Evolutionary conservation across 2,888 invertebrate species (phyloP).

Genomic region (Drosophila bunnanda): DNA sequence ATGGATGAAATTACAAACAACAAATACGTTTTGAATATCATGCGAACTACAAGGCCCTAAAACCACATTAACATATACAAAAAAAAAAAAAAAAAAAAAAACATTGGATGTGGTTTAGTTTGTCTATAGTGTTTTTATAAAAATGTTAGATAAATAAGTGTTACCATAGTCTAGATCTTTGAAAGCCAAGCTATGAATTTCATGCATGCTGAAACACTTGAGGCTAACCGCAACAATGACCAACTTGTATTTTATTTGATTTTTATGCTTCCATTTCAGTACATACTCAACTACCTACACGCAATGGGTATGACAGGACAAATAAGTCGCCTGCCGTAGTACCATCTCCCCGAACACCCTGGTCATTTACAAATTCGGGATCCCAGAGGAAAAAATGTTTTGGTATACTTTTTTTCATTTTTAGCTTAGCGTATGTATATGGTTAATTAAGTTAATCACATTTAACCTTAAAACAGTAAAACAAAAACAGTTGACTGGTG

Average conservation of each 20-base stretch:
- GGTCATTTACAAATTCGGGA: conserved; percentile 79
- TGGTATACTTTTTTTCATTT: conserved; percentile 58
- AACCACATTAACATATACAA: no score
- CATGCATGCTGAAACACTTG: no score
- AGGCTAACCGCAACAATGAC: no score
- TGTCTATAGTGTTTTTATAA: no score
- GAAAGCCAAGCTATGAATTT: no score
- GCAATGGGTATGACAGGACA: conserved; percentile 81
- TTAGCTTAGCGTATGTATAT: conserved; percentile 65
- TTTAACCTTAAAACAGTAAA: background rate
- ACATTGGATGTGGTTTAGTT: no score
- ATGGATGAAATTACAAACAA: no score
- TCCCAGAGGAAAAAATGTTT: conserved; percentile 61
- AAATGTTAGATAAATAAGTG: no score
- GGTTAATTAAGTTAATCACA: background rate
- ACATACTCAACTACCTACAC: conserved; percentile 81
- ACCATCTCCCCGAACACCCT: conserved; percentile 82
- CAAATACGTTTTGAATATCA: no score
- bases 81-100: no score
- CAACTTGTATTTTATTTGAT: background rate
- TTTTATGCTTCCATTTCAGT: conserved; percentile 63
- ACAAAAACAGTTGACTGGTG: background rate
- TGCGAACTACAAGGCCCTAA: no score
- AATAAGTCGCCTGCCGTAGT: conserved; percentile 79
- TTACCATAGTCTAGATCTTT: no score